Percentiles rank a stretch among this genome's conserved stretches.
phyloP scores from a whole-genome alignment of 1,140 invertebrate genomes.

The Macrobrachium rosenbergii region DNA sequence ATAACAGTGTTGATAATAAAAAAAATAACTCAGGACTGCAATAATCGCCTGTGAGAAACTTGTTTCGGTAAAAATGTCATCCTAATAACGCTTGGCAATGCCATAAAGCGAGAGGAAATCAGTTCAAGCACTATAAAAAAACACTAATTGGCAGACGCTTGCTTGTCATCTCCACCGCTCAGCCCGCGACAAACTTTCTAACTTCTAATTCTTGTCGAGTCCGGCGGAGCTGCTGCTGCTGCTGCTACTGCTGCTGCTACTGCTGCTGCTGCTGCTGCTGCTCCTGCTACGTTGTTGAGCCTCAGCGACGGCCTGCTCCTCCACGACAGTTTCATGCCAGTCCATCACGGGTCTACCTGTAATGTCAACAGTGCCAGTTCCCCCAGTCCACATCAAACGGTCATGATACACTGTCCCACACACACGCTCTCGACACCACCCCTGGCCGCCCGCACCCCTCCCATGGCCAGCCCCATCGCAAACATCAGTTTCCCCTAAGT shows the following conservation, averaged over 20 bases:
- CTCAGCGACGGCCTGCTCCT: conserved; percentile 6
- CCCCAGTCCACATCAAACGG: conserved; percentile 1
- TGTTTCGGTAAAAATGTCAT: neutral
- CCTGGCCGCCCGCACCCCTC: neutral
- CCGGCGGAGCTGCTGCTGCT: conserved; percentile 13
- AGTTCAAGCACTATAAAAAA: conserved; percentile 40
- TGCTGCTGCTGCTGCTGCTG: no score
- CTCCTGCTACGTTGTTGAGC: conserved; percentile 1
- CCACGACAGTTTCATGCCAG: neutral
- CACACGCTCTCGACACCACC: neutral
- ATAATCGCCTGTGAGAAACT: conserved; percentile 18
- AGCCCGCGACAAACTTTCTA: conserved; percentile 31
- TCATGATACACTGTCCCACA: neutral
- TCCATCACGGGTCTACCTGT: no score
- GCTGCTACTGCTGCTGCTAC: no score
- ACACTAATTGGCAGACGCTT: conserved; percentile 52
- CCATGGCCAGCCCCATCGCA: neutral
- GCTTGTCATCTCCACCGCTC: conserved; percentile 56
- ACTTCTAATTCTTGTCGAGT: conserved; percentile 56
- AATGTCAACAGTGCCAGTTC: no score
- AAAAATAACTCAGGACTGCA: conserved; percentile 14
- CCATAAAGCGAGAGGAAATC: conserved; percentile 27
- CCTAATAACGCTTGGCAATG: no score
- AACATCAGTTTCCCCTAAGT: neutral
- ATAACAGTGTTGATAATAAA: conserved; percentile 55